Base-by-base conservation (phyloP, 2,797 vertebrate species). In the Argya squamiceps region DNA sequence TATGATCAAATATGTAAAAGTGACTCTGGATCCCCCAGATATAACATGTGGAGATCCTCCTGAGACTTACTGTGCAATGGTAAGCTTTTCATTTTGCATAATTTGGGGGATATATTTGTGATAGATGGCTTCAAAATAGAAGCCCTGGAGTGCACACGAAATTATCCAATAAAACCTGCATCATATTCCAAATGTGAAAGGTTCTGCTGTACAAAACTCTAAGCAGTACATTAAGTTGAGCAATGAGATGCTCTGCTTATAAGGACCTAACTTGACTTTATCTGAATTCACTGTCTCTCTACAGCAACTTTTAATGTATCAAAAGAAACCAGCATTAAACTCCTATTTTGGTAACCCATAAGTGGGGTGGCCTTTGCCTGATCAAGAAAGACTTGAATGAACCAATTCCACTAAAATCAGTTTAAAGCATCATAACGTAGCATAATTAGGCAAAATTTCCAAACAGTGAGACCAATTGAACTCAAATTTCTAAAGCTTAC, bases 1-100 rank as follows among this genome's bases (percentile, higher is more conserved):
- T 97, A 99, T 99, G 99, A 99, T 99, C 96, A 99, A 99, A 89
- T 99, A 98, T 36, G 98, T 99, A 84, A 99, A 99, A 97, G 99
- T 99, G 82, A 98, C 98, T 47, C 97, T 99, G 96, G 99, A 99
- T 93, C 99, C 99, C 18, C 98, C 99, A 55, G 98, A 99, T 97
- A 99, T 99, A 98, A 99, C 99, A 12, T 99, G 99, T 91, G 99
- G 99, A 97, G 99, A 99, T 97, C 99, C 99, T 71, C 99, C 99
- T 0, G 99, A 99, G 98, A 99, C 98, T 1, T 99, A 99, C 98
- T 99, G 99, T 87, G 98, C 99, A 85, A 99, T 99, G 99, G 99
- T 99, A 98, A 99, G 99, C 15, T 86, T 96, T 97, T 92, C 2
- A 14, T 92, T 82, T 73, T 90, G 12, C 41, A 6, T 88, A 49